Conservation (phyloP, 2,797 vertebrate species). For the Octomys mimax region DNA sequence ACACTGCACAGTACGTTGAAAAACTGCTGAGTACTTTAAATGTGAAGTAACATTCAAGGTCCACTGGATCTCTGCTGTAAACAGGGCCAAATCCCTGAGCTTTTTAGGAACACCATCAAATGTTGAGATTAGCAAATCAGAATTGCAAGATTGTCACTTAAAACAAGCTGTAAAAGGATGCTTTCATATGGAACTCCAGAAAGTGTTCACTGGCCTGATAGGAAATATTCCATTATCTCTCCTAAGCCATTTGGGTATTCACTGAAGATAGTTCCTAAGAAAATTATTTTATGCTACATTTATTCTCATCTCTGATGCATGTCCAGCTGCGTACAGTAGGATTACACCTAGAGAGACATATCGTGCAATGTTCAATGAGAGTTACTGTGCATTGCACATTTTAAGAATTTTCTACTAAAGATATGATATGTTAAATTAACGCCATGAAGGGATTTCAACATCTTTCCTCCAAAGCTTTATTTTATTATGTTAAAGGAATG, state of each 20-base stretch:
- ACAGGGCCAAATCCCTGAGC: background rate
- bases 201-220: background rate
- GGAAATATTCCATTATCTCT: background rate
- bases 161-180: background rate
- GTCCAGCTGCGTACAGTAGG: too few relatives aligned
- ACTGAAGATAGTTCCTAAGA: background rate
- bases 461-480: background rate
- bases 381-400: background rate
- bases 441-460: background rate
- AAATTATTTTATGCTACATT: background rate
- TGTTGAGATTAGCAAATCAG: background rate
- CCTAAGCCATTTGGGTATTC: background rate
- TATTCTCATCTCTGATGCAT: background rate
- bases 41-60: background rate
- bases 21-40: background rate
- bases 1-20: background rate
- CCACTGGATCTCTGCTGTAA: background rate
- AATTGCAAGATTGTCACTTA: background rate
- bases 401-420: background rate
- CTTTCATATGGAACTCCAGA: background rate
- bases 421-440: background rate
- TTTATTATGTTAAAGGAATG: too few relatives aligned
- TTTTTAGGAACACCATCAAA: background rate
- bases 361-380: background rate
- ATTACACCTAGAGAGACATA: fast-evolving